Base-by-base conservation (phyloP, 2,113 vertebrate species). In the Nibea coibor region DNA sequence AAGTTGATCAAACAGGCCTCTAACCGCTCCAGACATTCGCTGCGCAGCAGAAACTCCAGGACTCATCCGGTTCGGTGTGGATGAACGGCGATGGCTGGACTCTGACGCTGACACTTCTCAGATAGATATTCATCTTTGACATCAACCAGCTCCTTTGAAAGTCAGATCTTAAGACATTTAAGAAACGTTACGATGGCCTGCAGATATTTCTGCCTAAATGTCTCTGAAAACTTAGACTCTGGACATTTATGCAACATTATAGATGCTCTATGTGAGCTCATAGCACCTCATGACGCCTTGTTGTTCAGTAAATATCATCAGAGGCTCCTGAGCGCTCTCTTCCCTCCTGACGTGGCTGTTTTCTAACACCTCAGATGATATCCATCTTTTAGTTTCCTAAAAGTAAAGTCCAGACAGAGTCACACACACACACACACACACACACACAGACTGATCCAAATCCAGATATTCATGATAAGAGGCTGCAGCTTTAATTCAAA, bases 1-100 rank as follows among this genome's bases (percentile, higher is more conserved):
- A 15, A 15, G 3, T 57, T 56, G 85, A 88, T 88, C 88, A 86
- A 84, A 88, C 67, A 7, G 61, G 26, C 67, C 48, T 76, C 53
- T 71, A 62, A 87, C 24, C 17, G 43, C 66, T 39, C 16, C 75
- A 26, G 83, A 80, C 85, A 4, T 65, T 62, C 19, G 51, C 64
- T 12, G 65, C 0, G 56, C 70, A 77, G 71, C 72, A 50, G 72
- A 65, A 51, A 48, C 74, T 68, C 76, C 31, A 35, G 2, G 82
- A 31, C 53, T 15, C n/a, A 51, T 50, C 28, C 72, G 2, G 50
- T 24, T 24, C 66, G 50, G 57, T 71, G 53, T 35, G 50, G 45
- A 64, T 59, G 19, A 67, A 71, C 0, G 15, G 12, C 0, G 17
- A 53, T 11, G 15, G 22, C 45, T 63, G 42, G 77, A 72, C 57